Percentiles rank a stretch among this genome's conserved stretches.
phyloP scores from a whole-genome alignment of 2,113 vertebrate genomes.

The Ondatra zibethicus region DNA sequence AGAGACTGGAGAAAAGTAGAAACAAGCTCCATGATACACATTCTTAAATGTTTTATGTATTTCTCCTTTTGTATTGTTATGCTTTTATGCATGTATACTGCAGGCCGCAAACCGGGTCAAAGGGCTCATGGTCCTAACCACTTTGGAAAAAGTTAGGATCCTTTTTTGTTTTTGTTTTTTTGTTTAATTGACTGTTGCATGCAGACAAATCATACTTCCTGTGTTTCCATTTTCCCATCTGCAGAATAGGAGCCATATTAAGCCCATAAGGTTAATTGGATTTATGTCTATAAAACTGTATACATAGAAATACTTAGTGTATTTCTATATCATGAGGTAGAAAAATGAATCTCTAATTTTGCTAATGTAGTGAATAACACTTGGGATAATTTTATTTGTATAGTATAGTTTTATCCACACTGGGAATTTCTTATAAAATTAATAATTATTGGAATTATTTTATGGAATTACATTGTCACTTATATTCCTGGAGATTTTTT shows the following conservation, averaged over 20 bases:
- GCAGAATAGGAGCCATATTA: not conserved
- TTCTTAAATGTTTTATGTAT: not conserved
- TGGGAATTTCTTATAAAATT: not conserved
- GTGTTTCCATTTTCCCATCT: conserved; percentile 24
- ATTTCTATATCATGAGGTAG: not conserved
- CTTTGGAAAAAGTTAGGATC: not conserved
- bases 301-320: not conserved
- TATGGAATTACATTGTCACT: not conserved
- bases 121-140: not conserved
- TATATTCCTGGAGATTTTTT: not conserved
- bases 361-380: not conserved
- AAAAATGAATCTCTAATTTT: conserved; percentile 39
- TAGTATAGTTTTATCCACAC: not conserved
- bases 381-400: conserved; percentile 20
- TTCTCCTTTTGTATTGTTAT: not conserved
- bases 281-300: not conserved
- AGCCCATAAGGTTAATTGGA: not conserved
- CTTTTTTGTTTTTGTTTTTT: not conserved
- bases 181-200: not conserved
- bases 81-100: not conserved
- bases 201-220: not conserved
- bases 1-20: not conserved
- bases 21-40: not conserved
- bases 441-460: conserved; percentile 15
- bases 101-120: rapidly evolving